Evolutionary conservation across 2,888 invertebrate species (phyloP).

Genomic region (Mimas tiliae): DNA sequence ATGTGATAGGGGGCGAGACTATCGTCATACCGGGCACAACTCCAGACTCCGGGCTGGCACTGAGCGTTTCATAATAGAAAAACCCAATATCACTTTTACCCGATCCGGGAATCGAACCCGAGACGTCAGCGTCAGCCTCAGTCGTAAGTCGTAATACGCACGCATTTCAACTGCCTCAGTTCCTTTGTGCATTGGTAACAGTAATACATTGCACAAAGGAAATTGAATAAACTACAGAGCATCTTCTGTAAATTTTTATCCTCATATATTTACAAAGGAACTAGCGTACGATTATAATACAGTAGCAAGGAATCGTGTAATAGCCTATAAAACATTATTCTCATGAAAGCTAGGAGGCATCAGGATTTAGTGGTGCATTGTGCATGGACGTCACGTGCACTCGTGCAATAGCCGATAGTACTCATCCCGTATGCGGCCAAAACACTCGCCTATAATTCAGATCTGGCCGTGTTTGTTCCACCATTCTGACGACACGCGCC

Average conservation of each 20-base stretch:
- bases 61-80: no score
- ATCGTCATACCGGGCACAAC: no score
- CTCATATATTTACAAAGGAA: conserved; percentile 10
- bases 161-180: no score
- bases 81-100: no score
- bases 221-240: background rate
- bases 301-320: conserved; percentile 43
- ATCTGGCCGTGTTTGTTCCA: conserved; percentile 59
- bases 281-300: conserved; percentile 9
- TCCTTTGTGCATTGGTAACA: background rate
- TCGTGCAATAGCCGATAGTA: conserved; percentile 65
- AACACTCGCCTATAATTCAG: conserved; percentile 65
- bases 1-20: no score
- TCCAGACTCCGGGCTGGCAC: no score
- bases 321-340: conserved; percentile 49
- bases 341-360: conserved; percentile 45
- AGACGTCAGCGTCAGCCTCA: no score
- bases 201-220: no score
- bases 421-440: conserved; percentile 68
- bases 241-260: conserved; percentile 6
- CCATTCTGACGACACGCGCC: conserved; percentile 49
- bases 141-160: no score
- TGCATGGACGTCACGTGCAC: conserved; percentile 63
- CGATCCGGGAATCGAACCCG: no score
- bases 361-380: conserved; percentile 57